These are phyloP conservation scores for Potamilus streckersoni DNA, from an alignment of 1,140 invertebrate species.

Conservation along the genomic window DNA sequence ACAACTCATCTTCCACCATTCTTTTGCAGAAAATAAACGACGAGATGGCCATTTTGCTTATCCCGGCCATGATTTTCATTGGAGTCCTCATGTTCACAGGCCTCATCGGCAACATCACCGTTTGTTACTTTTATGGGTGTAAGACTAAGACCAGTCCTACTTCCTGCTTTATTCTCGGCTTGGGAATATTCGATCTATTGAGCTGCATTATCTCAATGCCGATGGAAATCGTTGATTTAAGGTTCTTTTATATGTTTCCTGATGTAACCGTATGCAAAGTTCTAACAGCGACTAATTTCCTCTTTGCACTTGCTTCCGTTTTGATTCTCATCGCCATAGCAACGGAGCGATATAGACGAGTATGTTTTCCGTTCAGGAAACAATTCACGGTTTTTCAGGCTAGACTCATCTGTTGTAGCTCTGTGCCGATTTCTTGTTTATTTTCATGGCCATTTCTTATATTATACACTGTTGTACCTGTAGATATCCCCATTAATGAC, in stretches of 20 bases:
- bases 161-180: conserved; percentile 29
- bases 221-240: conserved; percentile 35
- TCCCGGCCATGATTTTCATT: conserved; percentile 33
- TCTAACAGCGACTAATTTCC: conserved; percentile 32
- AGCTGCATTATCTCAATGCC: conserved; percentile 44
- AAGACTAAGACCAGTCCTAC: conserved; percentile 32
- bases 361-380: conserved; percentile 31
- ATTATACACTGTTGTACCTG: no score
- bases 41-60: conserved; percentile 24
- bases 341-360: conserved; percentile 39
- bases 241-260: conserved; percentile 32
- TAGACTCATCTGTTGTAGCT: not conserved
- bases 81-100: conserved; percentile 39
- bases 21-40: conserved; percentile 27
- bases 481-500: not conserved
- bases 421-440: not conserved
- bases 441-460: not conserved
- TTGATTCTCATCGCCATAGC: conserved; percentile 37
- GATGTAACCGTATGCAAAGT: conserved; percentile 33
- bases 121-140: conserved; percentile 43
- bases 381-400: not conserved
- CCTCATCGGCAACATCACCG: conserved; percentile 39
- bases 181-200: conserved; percentile 38
- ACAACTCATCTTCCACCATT: no score
- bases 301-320: conserved; percentile 35